Percentiles rank a stretch among this genome's conserved stretches.
These are phyloP conservation scores for Neodon shergylaensis DNA, from an alignment of 2,113 vertebrate genomes.

Conservation along the genomic window DNA sequence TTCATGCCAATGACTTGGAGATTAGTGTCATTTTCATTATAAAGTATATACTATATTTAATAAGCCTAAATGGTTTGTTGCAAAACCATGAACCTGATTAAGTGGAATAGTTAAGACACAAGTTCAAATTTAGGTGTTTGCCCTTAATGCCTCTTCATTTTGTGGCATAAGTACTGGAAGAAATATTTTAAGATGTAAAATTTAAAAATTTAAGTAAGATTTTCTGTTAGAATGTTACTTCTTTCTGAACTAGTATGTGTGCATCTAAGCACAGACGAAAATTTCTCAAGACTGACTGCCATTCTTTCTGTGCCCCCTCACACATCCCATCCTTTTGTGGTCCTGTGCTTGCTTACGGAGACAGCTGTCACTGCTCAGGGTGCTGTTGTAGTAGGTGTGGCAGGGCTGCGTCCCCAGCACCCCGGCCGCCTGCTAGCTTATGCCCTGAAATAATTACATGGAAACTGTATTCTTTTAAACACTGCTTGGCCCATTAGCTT, in stretches of 20 bases:
- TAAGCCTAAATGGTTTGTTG: background rate
- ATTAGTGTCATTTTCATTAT: conserved; percentile 5
- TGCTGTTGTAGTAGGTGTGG: too few species aligned
- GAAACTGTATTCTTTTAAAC: too few species aligned
- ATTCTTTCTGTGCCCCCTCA: background rate
- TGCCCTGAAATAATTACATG: too few species aligned
- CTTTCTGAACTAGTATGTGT: background rate
- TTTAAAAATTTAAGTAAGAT: conserved; percentile 14
- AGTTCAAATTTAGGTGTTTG: background rate
- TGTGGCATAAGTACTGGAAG: background rate
- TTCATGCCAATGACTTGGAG: background rate
- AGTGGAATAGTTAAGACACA: background rate
- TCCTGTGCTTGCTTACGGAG: background rate
- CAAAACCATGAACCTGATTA: background rate
- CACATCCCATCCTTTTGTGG: background rate
- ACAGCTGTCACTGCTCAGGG: background rate
- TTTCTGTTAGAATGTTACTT: background rate
- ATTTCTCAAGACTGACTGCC: background rate
- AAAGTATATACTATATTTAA: background rate
- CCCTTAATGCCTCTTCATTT: background rate
- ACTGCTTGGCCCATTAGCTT: too few species aligned
- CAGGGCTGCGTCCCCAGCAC: too few species aligned
- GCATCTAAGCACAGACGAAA: background rate
- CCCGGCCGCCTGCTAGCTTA: too few species aligned
- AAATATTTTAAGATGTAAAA: background rate